Conservation (phyloP, 2,113 vertebrate species). For the Paradoxurus hermaphroditus region DNA sequence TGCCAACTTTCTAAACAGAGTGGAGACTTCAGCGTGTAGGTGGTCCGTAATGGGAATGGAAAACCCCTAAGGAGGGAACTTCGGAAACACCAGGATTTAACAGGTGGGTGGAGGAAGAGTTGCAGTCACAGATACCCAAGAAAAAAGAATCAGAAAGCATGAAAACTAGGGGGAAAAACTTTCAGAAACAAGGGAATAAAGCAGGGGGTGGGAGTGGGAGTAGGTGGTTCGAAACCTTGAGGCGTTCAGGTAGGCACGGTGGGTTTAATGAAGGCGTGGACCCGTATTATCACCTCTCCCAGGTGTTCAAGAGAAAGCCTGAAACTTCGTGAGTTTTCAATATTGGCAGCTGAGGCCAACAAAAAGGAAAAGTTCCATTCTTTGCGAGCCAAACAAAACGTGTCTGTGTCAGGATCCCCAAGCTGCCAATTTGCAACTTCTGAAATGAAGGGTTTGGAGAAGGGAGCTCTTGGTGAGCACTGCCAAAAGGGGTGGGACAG, state of each 20-base stretch:
- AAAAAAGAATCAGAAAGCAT: not conserved
- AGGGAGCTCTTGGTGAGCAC: not conserved
- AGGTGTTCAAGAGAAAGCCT: not conserved
- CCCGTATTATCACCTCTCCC: not conserved
- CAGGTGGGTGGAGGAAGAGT: not conserved
- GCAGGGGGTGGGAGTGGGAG: not conserved
- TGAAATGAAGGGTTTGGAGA: slow-evolving; percentile 13
- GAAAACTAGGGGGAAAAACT: too few species aligned
- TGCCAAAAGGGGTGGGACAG: not conserved
- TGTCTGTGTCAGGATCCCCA: not conserved
- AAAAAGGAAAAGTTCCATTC: not conserved
- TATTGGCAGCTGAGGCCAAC: slow-evolving; percentile 6
- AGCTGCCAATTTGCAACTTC: slow-evolving; percentile 40
- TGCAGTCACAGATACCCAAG: not conserved
- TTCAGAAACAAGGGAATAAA: not conserved
- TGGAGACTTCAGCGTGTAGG: not conserved
- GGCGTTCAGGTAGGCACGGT: not conserved
- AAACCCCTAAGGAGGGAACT: not conserved
- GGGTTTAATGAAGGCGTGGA: not conserved
- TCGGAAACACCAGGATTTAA: not conserved
- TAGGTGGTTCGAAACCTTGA: not conserved
- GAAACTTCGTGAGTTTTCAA: not conserved
- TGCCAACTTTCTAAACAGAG: not conserved
- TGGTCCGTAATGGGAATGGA: not conserved
- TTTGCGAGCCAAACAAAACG: not conserved